These are phyloP conservation scores for Plemyria rubiginata DNA, from an alignment of 2,888 invertebrate genomes.

Conservation along the genomic window DNA sequence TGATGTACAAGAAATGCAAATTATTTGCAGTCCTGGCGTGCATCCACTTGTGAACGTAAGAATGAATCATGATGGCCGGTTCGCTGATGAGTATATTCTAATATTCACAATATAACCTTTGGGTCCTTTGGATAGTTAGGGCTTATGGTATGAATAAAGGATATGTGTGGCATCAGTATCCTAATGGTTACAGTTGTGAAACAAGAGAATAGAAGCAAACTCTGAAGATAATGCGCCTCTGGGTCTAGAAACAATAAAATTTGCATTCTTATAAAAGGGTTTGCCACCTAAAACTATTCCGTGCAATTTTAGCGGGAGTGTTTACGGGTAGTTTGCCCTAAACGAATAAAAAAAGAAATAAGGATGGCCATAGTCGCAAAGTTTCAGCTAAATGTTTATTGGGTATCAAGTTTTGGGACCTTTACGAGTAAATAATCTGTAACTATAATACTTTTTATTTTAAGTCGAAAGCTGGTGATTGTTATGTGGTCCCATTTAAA, in stretches of 20 bases:
- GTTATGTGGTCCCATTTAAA: no score
- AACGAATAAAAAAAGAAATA: constrained; percentile 40
- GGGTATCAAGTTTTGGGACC: constrained; percentile 28
- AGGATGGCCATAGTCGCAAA: constrained; percentile 32
- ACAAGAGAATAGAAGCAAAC: constrained; percentile 48
- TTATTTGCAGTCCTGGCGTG: no score
- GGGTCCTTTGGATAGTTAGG: not conserved
- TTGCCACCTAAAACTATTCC: constrained; percentile 54
- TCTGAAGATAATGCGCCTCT: constrained; percentile 56
- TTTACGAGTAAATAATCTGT: constrained; percentile 20
- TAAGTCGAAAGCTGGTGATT: no score
- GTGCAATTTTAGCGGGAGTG: constrained; percentile 42
- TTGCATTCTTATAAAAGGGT: constrained; percentile 65
- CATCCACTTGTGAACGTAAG: no score
- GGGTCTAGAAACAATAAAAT: constrained; percentile 63
- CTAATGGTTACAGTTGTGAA: constrained; percentile 38
- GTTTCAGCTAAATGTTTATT: constrained; percentile 34
- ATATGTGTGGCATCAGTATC: constrained; percentile 11
- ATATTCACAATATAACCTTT: no score
- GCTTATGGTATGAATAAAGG: not conserved
- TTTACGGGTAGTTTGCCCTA: constrained; percentile 34
- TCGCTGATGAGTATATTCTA: no score
- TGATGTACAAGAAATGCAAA: no score
- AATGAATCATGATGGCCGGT: no score
- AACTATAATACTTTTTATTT: constrained; percentile 4